Conservation (phyloP, 2,797 vertebrate genomes). For the Schizothorax lantsangensis region DNA sequence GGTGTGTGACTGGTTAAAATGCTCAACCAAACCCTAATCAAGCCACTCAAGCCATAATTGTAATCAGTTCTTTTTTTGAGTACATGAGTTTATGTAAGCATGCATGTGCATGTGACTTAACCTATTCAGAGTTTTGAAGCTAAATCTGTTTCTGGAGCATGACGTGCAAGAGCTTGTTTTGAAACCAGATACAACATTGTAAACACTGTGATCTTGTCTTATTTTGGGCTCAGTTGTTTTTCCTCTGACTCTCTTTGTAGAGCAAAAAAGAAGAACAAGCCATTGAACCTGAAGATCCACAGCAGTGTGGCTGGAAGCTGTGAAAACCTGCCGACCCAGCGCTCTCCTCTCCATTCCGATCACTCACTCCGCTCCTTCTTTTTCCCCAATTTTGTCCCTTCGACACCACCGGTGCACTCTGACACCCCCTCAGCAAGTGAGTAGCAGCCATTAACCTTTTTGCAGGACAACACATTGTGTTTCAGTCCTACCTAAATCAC, state of each 20-base stretch:
- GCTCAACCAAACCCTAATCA: background rate
- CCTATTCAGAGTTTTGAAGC: background rate
- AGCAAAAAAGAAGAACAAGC: constrained; percentile 97
- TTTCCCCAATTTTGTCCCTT: constrained; percentile 92
- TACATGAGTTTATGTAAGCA: background rate
- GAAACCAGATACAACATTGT: background rate
- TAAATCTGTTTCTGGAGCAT: constrained; percentile 9
- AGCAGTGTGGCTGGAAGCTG: constrained; percentile 94
- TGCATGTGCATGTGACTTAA: too few species aligned
- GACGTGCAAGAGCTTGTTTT: background rate
- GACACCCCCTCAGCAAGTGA: constrained; percentile 93
- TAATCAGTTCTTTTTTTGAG: background rate
- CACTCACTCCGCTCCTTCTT: constrained; percentile 96
- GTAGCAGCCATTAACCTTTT: constrained; percentile 63
- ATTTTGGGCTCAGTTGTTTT: constrained; percentile 26
- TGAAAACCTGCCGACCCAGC: constrained; percentile 94
- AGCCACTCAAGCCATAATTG: background rate
- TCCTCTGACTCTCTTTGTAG: constrained; percentile 70
- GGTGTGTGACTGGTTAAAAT: background rate
- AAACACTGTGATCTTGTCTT: constrained; percentile 4
- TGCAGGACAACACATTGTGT: background rate
- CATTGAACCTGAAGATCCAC: constrained; percentile 98
- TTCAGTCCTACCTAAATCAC: background rate
- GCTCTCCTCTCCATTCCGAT: constrained; percentile 91
- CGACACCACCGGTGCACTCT: constrained; percentile 93